These are phyloP conservation scores for Limnodromus scolopaceus DNA, from an alignment of 2,797 vertebrate genomes.

Conservation along the genomic window DNA sequence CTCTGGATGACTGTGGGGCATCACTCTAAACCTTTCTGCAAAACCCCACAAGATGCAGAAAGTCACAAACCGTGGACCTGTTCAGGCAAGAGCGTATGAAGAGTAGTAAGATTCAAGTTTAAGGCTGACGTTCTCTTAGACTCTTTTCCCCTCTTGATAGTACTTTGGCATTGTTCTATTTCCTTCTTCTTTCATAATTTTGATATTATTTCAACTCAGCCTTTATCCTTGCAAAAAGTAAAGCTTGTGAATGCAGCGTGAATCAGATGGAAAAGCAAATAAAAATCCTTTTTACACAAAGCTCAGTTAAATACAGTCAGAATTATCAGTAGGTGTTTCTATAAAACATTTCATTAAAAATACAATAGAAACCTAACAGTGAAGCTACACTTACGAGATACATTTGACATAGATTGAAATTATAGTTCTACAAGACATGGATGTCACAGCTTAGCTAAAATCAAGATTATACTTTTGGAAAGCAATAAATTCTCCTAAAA, in stretches of 20 bases:
- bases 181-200: neutral
- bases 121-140: neutral
- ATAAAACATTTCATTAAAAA: neutral
- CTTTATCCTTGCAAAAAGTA: neutral
- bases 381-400: neutral
- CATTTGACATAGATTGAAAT: neutral
- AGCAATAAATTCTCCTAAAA: neutral
- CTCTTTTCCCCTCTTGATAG: neutral
- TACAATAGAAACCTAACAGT: neutral
- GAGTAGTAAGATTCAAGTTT: neutral
- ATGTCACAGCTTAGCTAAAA: neutral
- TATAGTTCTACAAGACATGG: neutral
- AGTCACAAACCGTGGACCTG: neutral
- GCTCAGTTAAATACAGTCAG: neutral
- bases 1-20: neutral
- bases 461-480: neutral
- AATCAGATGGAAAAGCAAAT: neutral
- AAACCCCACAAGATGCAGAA: neutral
- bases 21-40: neutral
- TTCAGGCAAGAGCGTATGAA: neutral
- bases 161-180: neutral
- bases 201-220: neutral
- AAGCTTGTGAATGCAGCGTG: neutral
- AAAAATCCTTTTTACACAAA: conserved; percentile 12
- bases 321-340: neutral